phyloP scores from a whole-genome alignment of 2,797 vertebrate species.

The Hozukius guyotensis region DNA sequence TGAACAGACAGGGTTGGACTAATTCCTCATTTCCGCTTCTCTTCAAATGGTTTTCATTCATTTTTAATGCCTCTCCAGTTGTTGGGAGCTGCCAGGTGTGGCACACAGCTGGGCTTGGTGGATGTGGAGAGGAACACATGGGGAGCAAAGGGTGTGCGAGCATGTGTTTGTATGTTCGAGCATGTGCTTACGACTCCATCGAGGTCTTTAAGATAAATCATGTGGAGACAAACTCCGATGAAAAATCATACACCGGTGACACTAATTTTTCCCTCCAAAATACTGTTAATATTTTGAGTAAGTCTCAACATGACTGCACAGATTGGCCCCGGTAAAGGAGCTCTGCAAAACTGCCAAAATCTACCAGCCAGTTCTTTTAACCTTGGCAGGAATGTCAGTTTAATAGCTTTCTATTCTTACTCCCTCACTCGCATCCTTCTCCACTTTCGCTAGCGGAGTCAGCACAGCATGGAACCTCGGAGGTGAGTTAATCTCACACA shows the following conservation, averaged over 20 bases:
- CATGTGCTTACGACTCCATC: slow-evolving; percentile 22
- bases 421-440: slow-evolving; percentile 22
- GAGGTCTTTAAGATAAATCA: slow-evolving; percentile 1
- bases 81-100: slow-evolving; percentile 57
- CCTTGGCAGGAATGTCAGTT: slow-evolving; percentile 45
- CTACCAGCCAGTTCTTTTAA: slow-evolving; percentile 42
- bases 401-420: slow-evolving; percentile 28
- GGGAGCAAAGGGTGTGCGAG: slow-evolving; percentile 14
- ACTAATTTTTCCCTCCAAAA: slow-evolving; percentile 8
- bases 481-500: slow-evolving; percentile 66
- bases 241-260: neutral
- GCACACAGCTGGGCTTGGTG: slow-evolving; percentile 55
- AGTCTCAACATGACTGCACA: neutral
- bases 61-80: slow-evolving; percentile 57
- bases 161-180: neutral
- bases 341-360: slow-evolving; percentile 23
- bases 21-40: slow-evolving; percentile 49
- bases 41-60: slow-evolving; percentile 46
- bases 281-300: neutral
- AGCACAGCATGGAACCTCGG: slow-evolving; percentile 45
- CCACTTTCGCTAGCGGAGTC: slow-evolving; percentile 28
- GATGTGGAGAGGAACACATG: slow-evolving; percentile 24
- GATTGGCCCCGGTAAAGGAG: neutral
- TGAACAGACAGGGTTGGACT: slow-evolving; percentile 36
- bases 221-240: neutral